Evolutionary conservation across 2,797 vertebrate species (phyloP).

Genomic region (Synanceia verrucosa): DNA sequence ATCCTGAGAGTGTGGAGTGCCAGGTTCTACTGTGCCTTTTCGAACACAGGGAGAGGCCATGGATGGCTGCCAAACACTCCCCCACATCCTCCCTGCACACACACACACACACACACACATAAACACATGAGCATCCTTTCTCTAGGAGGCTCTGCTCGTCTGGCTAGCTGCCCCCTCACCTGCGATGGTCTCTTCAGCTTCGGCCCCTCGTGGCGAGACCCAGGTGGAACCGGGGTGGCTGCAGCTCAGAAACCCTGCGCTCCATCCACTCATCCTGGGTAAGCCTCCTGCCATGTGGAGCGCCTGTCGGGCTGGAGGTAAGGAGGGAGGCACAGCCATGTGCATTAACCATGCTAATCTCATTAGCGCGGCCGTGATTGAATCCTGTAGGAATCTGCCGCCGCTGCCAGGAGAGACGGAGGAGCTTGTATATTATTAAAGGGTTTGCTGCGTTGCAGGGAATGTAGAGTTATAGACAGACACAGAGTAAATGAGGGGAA

Average conservation of each 20-base stretch:
- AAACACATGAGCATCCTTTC: slow-evolving; percentile 14
- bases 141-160: slow-evolving; percentile 12
- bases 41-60: slow-evolving; percentile 20
- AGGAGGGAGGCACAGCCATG: slow-evolving; percentile 29
- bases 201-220: neutral
- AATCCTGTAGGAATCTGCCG: slow-evolving; percentile 71
- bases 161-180: slow-evolving; percentile 26
- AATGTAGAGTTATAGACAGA: neutral
- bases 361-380: slow-evolving; percentile 70
- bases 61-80: slow-evolving; percentile 41
- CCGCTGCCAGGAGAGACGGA: slow-evolving; percentile 59
- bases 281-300: slow-evolving; percentile 4
- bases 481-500: neutral
- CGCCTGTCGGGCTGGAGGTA: slow-evolving; percentile 15
- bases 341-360: slow-evolving; percentile 74
- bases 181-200: slow-evolving; percentile 26
- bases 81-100: neutral
- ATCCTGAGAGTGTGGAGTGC: slow-evolving; percentile 33
- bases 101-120: slow-evolving; percentile 2
- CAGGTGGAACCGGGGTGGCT: slow-evolving; percentile 14
- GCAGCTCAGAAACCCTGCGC: slow-evolving; percentile 25
- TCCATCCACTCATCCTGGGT: slow-evolving; percentile 28
- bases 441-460: slow-evolving; percentile 43
- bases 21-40: slow-evolving; percentile 30
- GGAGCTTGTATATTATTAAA: slow-evolving; percentile 70